Conservation (phyloP, 2,113 vertebrate genomes). For the Oryzias curvinotus region DNA sequence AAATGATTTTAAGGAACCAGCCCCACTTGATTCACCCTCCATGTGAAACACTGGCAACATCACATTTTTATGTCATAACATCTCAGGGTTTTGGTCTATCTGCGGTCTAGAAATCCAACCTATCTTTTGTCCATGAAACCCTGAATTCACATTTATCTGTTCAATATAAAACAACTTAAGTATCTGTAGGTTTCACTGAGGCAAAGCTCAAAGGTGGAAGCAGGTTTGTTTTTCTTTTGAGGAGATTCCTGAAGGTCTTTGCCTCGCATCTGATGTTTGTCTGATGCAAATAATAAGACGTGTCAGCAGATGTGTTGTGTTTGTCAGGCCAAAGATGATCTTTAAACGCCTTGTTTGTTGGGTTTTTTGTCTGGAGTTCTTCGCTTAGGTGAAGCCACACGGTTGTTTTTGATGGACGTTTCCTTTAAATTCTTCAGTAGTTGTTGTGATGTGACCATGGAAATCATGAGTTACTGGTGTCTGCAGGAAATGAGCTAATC, state of each 20-base stretch:
- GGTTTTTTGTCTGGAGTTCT: neutral
- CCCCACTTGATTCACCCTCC: conserved; percentile 13
- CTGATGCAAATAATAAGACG: conserved; percentile 17
- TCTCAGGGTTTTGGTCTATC: conserved; percentile 44
- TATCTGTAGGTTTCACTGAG: no score
- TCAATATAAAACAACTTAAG: neutral
- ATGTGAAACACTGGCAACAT: conserved; percentile 15
- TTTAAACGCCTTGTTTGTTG: conserved; percentile 1
- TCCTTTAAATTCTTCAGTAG: conserved; percentile 28
- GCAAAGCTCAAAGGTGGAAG: no score
- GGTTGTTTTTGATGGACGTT: conserved; percentile 9
- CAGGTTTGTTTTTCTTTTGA: neutral
- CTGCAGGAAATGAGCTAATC: conserved; percentile 33
- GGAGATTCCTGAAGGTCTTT: neutral
- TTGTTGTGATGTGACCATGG: conserved; percentile 44
- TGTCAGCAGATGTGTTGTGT: conserved; percentile 8
- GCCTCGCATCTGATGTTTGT: neutral
- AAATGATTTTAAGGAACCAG: conserved; percentile 13
- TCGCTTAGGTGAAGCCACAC: neutral
- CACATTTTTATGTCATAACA: conserved; percentile 31
- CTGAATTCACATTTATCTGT: conserved; percentile 8
- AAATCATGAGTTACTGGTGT: conserved; percentile 26
- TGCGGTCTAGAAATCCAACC: conserved; percentile 29
- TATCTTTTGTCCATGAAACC: conserved; percentile 32
- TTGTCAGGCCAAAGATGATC: neutral